A percentile compares a stretch with the other conserved stretches of the same genome.
Evolutionary conservation across 2,888 invertebrate species (phyloP).

Genomic region (Chaitophorus viminalis): DNA sequence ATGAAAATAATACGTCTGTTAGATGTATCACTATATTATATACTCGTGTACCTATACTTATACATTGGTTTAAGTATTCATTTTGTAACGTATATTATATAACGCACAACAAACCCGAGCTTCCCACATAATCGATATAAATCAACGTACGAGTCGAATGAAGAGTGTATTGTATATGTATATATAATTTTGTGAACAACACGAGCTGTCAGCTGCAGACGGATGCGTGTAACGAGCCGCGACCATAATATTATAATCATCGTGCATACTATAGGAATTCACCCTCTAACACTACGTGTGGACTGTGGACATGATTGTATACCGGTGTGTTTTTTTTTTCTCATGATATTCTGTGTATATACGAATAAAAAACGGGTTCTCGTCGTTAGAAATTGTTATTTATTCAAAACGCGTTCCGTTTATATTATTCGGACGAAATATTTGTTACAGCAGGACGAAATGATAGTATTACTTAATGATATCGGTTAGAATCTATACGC

Average conservation of each 20-base stretch:
- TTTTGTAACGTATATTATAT: not conserved
- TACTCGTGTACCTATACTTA: not conserved
- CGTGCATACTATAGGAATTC: not conserved
- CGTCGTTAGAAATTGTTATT: conserved; percentile 34
- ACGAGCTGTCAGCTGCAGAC: too few species aligned
- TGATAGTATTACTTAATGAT: conserved; percentile 40
- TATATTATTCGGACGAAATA: not conserved
- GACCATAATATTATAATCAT: not conserved
- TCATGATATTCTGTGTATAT: not conserved
- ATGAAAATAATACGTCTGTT: not conserved
- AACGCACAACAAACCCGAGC: not conserved
- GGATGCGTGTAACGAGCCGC: not conserved
- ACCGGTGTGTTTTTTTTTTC: not conserved
- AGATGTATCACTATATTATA: not conserved
- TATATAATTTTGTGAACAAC: too few species aligned
- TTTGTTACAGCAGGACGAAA: conserved; percentile 9
- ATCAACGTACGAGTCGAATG: not conserved
- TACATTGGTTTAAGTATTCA: not conserved
- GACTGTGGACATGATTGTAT: not conserved
- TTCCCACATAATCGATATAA: too few species aligned
- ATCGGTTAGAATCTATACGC: not conserved
- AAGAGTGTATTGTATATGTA: too few species aligned
- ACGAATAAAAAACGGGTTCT: conserved; percentile 25
- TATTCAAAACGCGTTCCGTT: conserved; percentile 43
- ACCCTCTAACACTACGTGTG: not conserved